Evolutionary conservation across 2,888 invertebrate species (phyloP).

Genomic region (Alloscopus bannaensis): DNA sequence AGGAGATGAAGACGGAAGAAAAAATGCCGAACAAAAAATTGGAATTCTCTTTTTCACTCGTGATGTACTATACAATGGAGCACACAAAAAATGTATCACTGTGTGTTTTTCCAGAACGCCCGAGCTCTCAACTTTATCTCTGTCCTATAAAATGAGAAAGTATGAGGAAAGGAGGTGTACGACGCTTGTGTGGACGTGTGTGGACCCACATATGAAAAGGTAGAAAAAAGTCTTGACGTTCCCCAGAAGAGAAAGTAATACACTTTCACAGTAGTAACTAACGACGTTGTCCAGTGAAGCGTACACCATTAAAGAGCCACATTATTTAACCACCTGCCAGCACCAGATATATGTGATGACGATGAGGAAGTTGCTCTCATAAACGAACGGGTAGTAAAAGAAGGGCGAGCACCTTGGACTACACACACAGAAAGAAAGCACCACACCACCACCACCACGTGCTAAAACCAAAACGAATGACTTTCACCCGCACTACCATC

Average conservation of each 20-base stretch:
- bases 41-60: slow-evolving; percentile 6
- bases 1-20: too few species aligned
- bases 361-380: slow-evolving; percentile 45
- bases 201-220: slow-evolving; percentile 15
- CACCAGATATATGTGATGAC: slow-evolving; percentile 60
- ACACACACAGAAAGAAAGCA: slow-evolving; percentile 19
- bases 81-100: too few species aligned
- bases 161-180: slow-evolving; percentile 7
- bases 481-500: slow-evolving; percentile 39
- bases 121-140: slow-evolving; percentile 21
- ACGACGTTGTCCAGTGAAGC: slow-evolving; percentile 59
- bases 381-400: background rate
- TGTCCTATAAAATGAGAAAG: slow-evolving; percentile 17
- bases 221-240: slow-evolving; percentile 35
- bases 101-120: slow-evolving; percentile 4
- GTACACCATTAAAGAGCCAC: slow-evolving; percentile 63
- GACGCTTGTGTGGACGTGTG: slow-evolving; percentile 16
- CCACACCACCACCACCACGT: slow-evolving; percentile 35
- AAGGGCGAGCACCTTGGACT: background rate
- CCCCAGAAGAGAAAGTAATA: slow-evolving; percentile 13
- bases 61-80: too few species aligned
- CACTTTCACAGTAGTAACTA: slow-evolving; percentile 25
- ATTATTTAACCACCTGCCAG: slow-evolving; percentile 66
- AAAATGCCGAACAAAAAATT: background rate
- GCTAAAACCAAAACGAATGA: slow-evolving; percentile 51